Evolutionary conservation across 1,140 invertebrate genomes (phyloP).

Genomic region (Bombyx mori): ASM3026992v2 NC_085131.1:7558501-7559000

Average conservation of each 20-base stretch:
- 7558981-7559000: too few species aligned
- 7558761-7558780: constrained; percentile 60
- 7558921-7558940: too few species aligned
- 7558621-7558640: constrained; percentile 23
- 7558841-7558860: constrained; percentile 27
- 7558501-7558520: constrained; percentile 45
- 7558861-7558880: constrained; percentile 17
- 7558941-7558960: too few species aligned
- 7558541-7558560: constrained; percentile 66
- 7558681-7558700: constrained; percentile 11
- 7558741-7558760: constrained; percentile 67
- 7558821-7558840: constrained; percentile 23
- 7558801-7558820: constrained; percentile 43
- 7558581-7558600: constrained; percentile 32
- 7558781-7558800: constrained; percentile 59
- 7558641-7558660: constrained; percentile 3
- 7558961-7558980: too few species aligned
- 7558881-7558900: constrained; percentile 18
- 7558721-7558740: constrained; percentile 54
- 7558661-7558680: background rate
- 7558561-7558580: constrained; percentile 43
- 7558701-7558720: constrained; percentile 43
- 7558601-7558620: constrained; percentile 26
- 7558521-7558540: constrained; percentile 61
- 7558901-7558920: background rate